Evolutionary conservation across 2,113 vertebrate genomes (phyloP), one percentile per base, ranked within the genome.

Genomic region (Bos javanicus): DNA sequence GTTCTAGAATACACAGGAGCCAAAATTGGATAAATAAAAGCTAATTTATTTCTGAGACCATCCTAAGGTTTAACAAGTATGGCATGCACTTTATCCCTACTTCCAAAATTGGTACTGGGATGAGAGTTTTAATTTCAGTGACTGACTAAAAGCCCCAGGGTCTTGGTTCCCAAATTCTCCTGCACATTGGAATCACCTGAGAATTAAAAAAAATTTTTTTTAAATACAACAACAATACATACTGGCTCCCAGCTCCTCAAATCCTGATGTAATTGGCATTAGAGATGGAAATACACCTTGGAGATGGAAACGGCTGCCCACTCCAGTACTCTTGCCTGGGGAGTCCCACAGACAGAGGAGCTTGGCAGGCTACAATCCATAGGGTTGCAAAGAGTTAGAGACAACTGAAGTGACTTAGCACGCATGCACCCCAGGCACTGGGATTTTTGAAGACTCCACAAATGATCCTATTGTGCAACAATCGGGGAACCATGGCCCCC

Each of bases 111-210:
- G 43, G 11, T 50, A 30, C 11, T 60, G 2, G 82, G 56, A 83
- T 50, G 30, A 30, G 23, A 93, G 57, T 74, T 78, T 60, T 81
- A 56, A 91, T 78, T 95, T 95, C 54, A 82, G 57, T 71, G 88
- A 88, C n/a, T 43, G 23, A 92, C 94, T 54, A 74, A 85, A 85
- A 97, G 46, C 21, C 10, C 39, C 1, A 39, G n/a, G 59, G 26
- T 25, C 15, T 39, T 60, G 33, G 43, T 48, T 88, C 50, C 50
- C 26, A 93, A 85, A 71, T 46, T 95, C 50, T 46, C 50, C 23
- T 82, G 57, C 36, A 90, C 16, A 8, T 1, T 43, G n/a, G 52
- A 92, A 80, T 81, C 78, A 80, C 39, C 23, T n/a, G 46, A 60
- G 67, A 36, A 81, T 80, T 71, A 48, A 17, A 78, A 78, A 28